These are phyloP conservation scores for Ectemnius cavifrons DNA, from an alignment of 2,888 invertebrate genomes.

Conservation along the genomic window DNA sequence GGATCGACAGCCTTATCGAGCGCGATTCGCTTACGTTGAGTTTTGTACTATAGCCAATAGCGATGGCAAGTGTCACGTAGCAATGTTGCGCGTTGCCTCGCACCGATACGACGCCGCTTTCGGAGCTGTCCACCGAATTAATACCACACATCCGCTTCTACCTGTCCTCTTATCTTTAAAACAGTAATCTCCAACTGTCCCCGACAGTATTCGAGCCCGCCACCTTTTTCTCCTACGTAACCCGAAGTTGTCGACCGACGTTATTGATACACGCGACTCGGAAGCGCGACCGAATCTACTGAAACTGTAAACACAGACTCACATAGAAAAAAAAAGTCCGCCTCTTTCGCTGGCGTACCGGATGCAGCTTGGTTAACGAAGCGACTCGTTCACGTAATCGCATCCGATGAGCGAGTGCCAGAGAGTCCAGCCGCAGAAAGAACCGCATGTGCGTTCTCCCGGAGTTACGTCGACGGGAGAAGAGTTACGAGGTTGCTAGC, in stretches of 20 bases:
- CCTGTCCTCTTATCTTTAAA: background rate
- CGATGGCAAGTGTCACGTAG: background rate
- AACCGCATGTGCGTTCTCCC: background rate
- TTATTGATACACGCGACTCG: no score
- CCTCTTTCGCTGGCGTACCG: conserved; percentile 26
- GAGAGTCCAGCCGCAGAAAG: background rate
- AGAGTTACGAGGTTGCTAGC: background rate
- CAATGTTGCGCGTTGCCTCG: background rate
- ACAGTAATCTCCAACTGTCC: background rate
- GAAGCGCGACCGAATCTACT: background rate
- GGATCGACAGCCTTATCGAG: conserved; percentile 1
- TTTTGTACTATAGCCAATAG: background rate
- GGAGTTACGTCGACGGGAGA: background rate
- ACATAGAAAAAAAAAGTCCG: background rate
- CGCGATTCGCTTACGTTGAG: background rate
- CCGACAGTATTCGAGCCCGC: no score
- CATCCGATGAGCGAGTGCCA: conserved; percentile 36
- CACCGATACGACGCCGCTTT: background rate
- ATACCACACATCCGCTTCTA: conserved; percentile 16
- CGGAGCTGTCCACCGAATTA: background rate
- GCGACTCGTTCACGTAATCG: conserved; percentile 40
- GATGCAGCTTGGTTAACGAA: conserved; percentile 33
- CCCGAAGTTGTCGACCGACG: no score
- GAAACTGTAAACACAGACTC: no score
- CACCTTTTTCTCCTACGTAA: no score